These are phyloP conservation scores for Colostygia pectinataria DNA, from an alignment of 2,888 invertebrate genomes.

Conservation along the genomic window DNA sequence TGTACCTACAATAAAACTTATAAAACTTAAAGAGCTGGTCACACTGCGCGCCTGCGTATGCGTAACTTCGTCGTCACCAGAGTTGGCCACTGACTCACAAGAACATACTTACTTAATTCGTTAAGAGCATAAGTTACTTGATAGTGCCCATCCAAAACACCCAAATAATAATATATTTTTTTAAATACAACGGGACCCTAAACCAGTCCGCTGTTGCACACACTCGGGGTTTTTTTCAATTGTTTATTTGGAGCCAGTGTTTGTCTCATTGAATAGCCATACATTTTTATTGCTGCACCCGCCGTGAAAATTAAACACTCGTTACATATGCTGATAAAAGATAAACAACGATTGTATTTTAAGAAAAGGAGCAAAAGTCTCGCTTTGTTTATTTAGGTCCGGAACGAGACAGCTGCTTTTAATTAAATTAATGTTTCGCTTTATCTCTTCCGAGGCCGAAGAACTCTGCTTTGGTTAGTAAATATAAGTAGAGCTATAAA, in stretches of 20 bases:
- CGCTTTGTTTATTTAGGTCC: constrained; percentile 53
- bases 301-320: constrained; percentile 70
- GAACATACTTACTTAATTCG: no score
- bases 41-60: no score
- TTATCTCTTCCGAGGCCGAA: constrained; percentile 16
- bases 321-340: constrained; percentile 56
- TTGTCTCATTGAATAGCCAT: constrained; percentile 54
- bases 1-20: no score
- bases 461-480: constrained; percentile 3
- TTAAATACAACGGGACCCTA: constrained; percentile 6
- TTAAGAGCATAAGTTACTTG: no score
- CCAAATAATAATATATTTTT: no score
- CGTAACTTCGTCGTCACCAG: no score
- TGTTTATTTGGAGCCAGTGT: constrained; percentile 29
- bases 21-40: no score
- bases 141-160: no score
- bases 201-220: not conserved
- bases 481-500: no score
- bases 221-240: constrained; percentile 6
- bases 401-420: constrained; percentile 32
- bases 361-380: constrained; percentile 40
- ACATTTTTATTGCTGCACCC: constrained; percentile 67
- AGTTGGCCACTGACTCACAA: no score
- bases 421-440: constrained; percentile 34
- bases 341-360: constrained; percentile 59